Conservation (phyloP, 2,113 vertebrate species). For the Oreochromis niloticus region DNA sequence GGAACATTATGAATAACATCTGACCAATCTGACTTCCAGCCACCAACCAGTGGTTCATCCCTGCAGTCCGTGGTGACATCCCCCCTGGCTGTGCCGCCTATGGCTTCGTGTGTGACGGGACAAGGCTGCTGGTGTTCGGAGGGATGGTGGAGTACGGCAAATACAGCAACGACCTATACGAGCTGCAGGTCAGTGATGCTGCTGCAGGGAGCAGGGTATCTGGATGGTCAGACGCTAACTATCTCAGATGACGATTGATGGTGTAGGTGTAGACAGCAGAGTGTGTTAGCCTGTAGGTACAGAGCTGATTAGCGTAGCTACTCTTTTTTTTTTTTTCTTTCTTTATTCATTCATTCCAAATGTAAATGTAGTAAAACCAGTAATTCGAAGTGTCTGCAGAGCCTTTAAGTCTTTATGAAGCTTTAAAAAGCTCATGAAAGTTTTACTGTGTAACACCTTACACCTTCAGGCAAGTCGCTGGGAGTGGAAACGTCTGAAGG, state of each 20-base stretch:
- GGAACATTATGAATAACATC: background rate
- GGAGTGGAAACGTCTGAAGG: slow-evolving; percentile 93
- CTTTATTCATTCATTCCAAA: accelerated
- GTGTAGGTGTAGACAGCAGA: background rate
- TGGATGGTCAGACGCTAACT: background rate
- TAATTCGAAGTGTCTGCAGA: background rate
- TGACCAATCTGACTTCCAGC: slow-evolving; percentile 57
- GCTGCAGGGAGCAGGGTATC: background rate
- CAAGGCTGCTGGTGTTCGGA: slow-evolving; percentile 84
- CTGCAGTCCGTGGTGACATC: slow-evolving; percentile 87
- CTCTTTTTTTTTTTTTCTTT: accelerated
- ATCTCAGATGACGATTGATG: accelerated
- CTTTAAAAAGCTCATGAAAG: background rate
- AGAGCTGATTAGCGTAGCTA: background rate
- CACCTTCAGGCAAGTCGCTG: slow-evolving; percentile 82
- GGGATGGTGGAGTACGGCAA: slow-evolving; percentile 94
- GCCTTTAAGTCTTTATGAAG: background rate
- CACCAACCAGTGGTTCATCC: slow-evolving; percentile 94
- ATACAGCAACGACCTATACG: slow-evolving; percentile 91
- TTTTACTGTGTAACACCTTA: background rate
- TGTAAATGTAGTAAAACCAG: background rate
- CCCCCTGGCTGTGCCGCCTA: slow-evolving; percentile 90
- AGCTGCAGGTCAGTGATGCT: slow-evolving; percentile 79
- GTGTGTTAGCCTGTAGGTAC: background rate
- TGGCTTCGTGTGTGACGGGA: slow-evolving; percentile 90